phyloP scores from a whole-genome alignment of 2,888 invertebrate genomes.

The Cremastobaeus sp. region DNA sequence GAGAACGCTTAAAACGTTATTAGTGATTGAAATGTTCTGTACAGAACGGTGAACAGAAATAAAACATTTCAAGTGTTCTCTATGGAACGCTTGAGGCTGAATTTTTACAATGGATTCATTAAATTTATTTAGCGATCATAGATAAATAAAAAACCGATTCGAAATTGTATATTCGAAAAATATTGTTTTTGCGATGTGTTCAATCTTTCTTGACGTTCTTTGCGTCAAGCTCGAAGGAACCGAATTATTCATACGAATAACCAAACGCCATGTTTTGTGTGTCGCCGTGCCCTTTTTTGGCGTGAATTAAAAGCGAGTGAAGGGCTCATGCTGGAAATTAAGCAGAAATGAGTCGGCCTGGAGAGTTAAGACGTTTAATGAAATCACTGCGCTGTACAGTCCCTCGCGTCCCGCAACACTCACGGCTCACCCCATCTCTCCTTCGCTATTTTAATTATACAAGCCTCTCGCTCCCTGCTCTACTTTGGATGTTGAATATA shows the following conservation, averaged over 20 bases:
- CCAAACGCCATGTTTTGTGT: conserved; percentile 3
- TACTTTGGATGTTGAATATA: conserved; percentile 54
- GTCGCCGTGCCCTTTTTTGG: conserved; percentile 17
- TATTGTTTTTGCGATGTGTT: too few relatives aligned
- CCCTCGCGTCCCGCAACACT: conserved; percentile 47
- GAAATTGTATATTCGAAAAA: too few relatives aligned
- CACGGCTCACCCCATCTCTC: conserved; percentile 41
- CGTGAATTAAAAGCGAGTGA: conserved; percentile 47
- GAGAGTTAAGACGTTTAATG: conserved; percentile 70
- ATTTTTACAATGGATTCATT: too few relatives aligned
- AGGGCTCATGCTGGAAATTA: conserved; percentile 61
- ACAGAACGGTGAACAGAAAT: too few relatives aligned
- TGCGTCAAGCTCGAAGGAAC: neutral
- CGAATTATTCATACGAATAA: conserved; percentile 33
- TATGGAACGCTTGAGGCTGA: too few relatives aligned
- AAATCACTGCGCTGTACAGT: conserved; percentile 66
- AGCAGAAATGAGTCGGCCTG: conserved; percentile 65
- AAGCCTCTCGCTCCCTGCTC: conserved; percentile 60
- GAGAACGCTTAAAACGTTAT: too few relatives aligned
- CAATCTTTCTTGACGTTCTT: too few relatives aligned
- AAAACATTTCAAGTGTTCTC: too few relatives aligned
- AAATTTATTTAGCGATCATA: too few relatives aligned
- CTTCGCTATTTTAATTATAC: conserved; percentile 70
- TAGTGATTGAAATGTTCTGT: too few relatives aligned
- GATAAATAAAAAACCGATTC: too few relatives aligned